These are phyloP conservation scores for Nyctibius grandis DNA, from an alignment of 2,797 vertebrate species.

Conservation along the genomic window DNA sequence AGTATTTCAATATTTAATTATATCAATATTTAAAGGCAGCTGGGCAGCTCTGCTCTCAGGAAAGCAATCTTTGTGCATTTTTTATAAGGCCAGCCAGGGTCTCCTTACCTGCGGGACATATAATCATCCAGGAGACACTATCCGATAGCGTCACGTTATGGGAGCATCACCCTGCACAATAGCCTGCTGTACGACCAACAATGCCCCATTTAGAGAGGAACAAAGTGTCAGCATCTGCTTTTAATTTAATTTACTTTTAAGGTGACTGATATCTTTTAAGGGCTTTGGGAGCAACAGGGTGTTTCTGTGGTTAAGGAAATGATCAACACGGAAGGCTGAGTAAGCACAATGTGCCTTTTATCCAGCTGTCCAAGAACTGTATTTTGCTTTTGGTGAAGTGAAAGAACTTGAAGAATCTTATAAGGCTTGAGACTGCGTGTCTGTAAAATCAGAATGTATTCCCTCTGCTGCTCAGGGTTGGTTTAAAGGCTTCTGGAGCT, in stretches of 20 bases:
- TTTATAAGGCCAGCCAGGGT: constrained; percentile 30
- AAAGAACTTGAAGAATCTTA: too few relatives aligned
- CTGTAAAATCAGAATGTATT: fast-evolving
- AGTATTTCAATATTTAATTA: not conserved
- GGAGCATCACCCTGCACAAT: not conserved
- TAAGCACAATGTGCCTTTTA: fast-evolving
- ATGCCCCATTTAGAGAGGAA: not conserved
- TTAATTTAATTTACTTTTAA: not conserved
- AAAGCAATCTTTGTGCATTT: constrained; percentile 58
- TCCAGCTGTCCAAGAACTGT: not conserved
- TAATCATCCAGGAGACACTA: not conserved
- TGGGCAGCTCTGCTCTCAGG: not conserved
- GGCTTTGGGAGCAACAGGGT: not conserved
- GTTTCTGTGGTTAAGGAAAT: not conserved
- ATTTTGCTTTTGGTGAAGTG: not conserved
- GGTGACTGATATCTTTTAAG: not conserved
- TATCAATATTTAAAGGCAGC: constrained; percentile 27
- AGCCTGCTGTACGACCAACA: not conserved
- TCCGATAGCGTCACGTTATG: not conserved
- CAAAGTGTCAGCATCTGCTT: not conserved
- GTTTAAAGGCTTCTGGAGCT: not conserved
- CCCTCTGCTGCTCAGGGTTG: not conserved
- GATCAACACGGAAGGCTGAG: not conserved
- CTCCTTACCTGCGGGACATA: not conserved
- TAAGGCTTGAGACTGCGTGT: fast-evolving